Conservation (phyloP, 2,888 invertebrate genomes). For the Eristalis tenax region DNA sequence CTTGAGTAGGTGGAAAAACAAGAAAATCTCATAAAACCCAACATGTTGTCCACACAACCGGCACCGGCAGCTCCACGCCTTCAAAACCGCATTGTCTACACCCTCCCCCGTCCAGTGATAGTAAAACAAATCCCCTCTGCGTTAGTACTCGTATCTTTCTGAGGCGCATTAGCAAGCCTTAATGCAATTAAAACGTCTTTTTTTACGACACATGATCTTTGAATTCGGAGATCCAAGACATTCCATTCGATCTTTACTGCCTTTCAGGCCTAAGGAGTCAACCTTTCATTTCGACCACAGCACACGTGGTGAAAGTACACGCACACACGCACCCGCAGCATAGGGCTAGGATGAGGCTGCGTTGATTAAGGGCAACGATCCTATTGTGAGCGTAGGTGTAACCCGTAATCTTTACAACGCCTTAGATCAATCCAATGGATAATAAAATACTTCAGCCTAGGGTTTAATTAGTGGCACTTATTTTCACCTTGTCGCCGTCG, state of each 20-base stretch:
- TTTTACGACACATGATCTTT: slow-evolving; percentile 51
- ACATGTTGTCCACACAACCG: not conserved
- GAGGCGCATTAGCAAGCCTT: not conserved
- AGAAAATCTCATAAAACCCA: not conserved
- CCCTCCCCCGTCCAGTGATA: not conserved
- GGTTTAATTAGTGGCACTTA: slow-evolving; percentile 49
- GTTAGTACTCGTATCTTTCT: not conserved
- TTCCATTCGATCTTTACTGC: slow-evolving; percentile 43
- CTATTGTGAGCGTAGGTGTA: slow-evolving; percentile 50
- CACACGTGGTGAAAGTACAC: slow-evolving; percentile 53
- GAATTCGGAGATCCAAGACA: slow-evolving; percentile 3
- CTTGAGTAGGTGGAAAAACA: not conserved
- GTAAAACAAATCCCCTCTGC: not conserved
- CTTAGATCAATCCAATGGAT: slow-evolving; percentile 23
- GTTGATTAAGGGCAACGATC: slow-evolving; percentile 47
- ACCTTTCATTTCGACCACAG: not conserved
- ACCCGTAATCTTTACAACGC: slow-evolving; percentile 48
- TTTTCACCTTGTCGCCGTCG: slow-evolving; percentile 36
- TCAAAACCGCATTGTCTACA: not conserved
- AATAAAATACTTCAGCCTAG: slow-evolving; percentile 45
- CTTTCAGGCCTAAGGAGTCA: not conserved
- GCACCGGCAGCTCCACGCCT: not conserved
- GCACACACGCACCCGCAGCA: not conserved
- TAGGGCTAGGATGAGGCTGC: not conserved
- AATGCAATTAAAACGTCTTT: slow-evolving; percentile 18